These are phyloP conservation scores for Epizoanthus fatuus DNA, from an alignment of 92 coral and sea anemone species.

Conservation along the genomic window DNA sequence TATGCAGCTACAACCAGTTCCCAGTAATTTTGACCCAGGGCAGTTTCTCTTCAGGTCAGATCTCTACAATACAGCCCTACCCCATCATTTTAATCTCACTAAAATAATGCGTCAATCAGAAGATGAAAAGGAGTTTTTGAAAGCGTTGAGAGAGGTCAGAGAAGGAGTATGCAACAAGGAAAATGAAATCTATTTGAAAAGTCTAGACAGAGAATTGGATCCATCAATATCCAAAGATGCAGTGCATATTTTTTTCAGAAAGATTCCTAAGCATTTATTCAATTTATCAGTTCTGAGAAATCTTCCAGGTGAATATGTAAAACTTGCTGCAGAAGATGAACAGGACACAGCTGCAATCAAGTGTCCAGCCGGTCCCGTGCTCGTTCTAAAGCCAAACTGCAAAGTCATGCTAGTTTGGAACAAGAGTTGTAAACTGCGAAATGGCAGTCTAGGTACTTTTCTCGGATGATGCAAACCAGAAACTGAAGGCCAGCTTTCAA, in stretches of 20 bases:
- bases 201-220: neutral
- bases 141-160: too few species aligned
- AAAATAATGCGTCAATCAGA: too few species aligned
- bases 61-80: too few species aligned
- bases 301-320: constrained; percentile 23
- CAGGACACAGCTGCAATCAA: neutral
- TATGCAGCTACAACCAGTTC: too few species aligned
- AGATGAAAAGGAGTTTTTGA: too few species aligned
- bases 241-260: constrained; percentile 17
- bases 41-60: too few species aligned
- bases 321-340: neutral
- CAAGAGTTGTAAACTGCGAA: constrained; percentile 24
- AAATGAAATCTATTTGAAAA: too few species aligned
- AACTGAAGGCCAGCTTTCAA: constrained; percentile 15
- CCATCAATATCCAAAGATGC: neutral
- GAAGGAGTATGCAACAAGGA: too few species aligned
- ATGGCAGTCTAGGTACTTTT: constrained; percentile 48
- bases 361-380: neutral
- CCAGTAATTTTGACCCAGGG: too few species aligned
- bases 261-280: constrained; percentile 2
- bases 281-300: neutral
- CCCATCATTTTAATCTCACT: too few species aligned
- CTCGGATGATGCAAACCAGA: constrained; percentile 5
- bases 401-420: constrained; percentile 47
- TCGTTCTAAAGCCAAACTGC: constrained; percentile 7